Conservation (phyloP, 2,113 vertebrate genomes). For the Lampris incognitus region DNA sequence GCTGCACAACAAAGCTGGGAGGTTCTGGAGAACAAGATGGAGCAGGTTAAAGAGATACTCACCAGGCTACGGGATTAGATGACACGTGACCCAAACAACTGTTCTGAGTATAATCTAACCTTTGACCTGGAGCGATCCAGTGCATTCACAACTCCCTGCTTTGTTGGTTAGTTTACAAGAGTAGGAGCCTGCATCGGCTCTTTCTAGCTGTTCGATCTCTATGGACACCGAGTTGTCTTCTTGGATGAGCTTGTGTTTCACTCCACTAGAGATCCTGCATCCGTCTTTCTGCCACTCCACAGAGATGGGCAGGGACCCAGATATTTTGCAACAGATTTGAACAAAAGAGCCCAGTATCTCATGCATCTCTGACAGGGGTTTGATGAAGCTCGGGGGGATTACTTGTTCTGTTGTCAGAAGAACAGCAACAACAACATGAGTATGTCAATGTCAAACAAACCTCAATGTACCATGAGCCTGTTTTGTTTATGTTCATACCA, state of each 20-base stretch:
- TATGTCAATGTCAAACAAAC: slow-evolving; percentile 5
- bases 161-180: slow-evolving; percentile 91
- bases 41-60: slow-evolving; percentile 63
- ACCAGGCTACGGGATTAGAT: slow-evolving; percentile 28
- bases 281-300: slow-evolving; percentile 96
- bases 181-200: slow-evolving; percentile 90
- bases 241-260: slow-evolving; percentile 91
- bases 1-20: slow-evolving; percentile 91
- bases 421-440: slow-evolving; percentile 69
- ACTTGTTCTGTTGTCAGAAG: slow-evolving; percentile 89
- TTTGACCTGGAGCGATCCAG: slow-evolving; percentile 91
- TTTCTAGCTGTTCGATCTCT: slow-evolving; percentile 89
- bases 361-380: slow-evolving; percentile 91
- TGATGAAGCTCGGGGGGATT: slow-evolving; percentile 93
- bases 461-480: not conserved
- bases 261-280: slow-evolving; percentile 88
- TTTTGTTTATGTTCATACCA: slow-evolving; percentile 73
- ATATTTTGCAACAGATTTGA: slow-evolving; percentile 92
- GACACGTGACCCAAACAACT: not conserved
- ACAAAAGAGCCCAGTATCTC: slow-evolving; percentile 90
- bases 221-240: slow-evolving; percentile 89
- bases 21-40: slow-evolving; percentile 84
- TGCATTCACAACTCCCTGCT: slow-evolving; percentile 91
- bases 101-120: slow-evolving; percentile 81
- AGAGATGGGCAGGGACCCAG: slow-evolving; percentile 93